Evolutionary conservation across 2,888 invertebrate genomes (phyloP), one percentile per base, ranked within the genome.

Genomic region (Microctonus hyperodae): DNA sequence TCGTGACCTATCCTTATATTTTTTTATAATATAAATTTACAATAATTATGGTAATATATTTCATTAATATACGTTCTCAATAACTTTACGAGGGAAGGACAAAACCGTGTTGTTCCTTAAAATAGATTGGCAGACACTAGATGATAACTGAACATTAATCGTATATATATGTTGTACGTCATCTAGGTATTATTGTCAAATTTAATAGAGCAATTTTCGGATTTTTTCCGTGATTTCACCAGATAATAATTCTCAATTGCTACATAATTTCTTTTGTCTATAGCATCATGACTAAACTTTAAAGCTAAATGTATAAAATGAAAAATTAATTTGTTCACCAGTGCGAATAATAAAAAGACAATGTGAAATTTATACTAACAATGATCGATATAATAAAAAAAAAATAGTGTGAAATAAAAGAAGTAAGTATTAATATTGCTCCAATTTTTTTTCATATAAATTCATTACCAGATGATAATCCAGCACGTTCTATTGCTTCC

Each of bases 381-480:
- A n/a, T n/a, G n/a, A n/a, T n/a, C n/a, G n/a, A n/a, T n/a, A n/a
- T n/a, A n/a, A n/a, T n/a, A n/a, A n/a, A n/a, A n/a, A n/a, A 11
- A 11, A 56, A 44, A 37, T 11, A 13, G 11, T n/a, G 56, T 20
- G n/a, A n/a, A n/a, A n/a, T n/a, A n/a, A n/a, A n/a, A n/a, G n/a
- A n/a, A n/a, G n/a, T n/a, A n/a, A n/a, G n/a, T n/a, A n/a, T n/a
- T n/a, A n/a, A n/a, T n/a, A n/a, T n/a, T n/a, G n/a, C n/a, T n/a
- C n/a, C n/a, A n/a, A 7, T 11, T 33, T 67, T 65, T 87, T 28
- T 28, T 7, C 7, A 28, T 28, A 5, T 28, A 5, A 28, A 23
- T 23, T 25, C 7, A 10, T 11, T 51, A 95, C 96, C 93, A 72
- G 96, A 95, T 84, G 93, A 89, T 64, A 96, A 87, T 67, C 81